Base-by-base conservation (phyloP, 2,888 invertebrate species). In the Unio delphinus region DNA sequence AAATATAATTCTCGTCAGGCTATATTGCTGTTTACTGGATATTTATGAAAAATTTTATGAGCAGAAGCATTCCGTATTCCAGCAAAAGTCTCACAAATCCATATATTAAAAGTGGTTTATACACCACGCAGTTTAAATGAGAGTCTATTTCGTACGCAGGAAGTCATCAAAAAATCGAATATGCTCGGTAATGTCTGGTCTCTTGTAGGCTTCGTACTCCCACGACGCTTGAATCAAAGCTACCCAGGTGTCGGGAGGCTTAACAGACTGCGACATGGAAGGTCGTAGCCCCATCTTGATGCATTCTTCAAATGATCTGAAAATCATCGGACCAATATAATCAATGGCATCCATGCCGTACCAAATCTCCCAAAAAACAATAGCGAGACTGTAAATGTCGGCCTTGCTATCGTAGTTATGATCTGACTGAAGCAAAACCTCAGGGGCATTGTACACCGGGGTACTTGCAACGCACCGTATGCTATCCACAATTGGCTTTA, bases 281-380 rank as follows among this genome's bases (percentile, higher is more conserved):
- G 86, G 86, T 28, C 86, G 64, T 34, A 81, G 76, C 7, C 83
- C 83, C 3, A 67, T 67, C 54, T 79, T 79, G 28, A 86, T 73
- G 8, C 80, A 74, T 15, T 78, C 70, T 67, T 86, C 84, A 26
- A 80, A 75, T 1, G 73, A 72, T 8, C 76, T 73, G 64, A 75
- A 76, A 28, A 80, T 62, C 62, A 76, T 74, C 11, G 76, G 68
- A 20, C 76, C 71, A n/a, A 85, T 80, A 63, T 84, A 81, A 55
- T 82, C 80, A 0, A 81, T 83, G 1, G 80, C 81, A 67, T 83
- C 83, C 55, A 74, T 71, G 6, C 86, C 86, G 67, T 83, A 86
- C 86, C 86, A 86, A 76, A 86, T 74, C 70, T 86, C 86, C 86
- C 86, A 86, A 54, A 84, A 67, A n/a, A 86, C 76, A 54, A 84